Base-by-base conservation (phyloP, 2,113 vertebrate species). In the Phalacrocorax brasilianus region DNA sequence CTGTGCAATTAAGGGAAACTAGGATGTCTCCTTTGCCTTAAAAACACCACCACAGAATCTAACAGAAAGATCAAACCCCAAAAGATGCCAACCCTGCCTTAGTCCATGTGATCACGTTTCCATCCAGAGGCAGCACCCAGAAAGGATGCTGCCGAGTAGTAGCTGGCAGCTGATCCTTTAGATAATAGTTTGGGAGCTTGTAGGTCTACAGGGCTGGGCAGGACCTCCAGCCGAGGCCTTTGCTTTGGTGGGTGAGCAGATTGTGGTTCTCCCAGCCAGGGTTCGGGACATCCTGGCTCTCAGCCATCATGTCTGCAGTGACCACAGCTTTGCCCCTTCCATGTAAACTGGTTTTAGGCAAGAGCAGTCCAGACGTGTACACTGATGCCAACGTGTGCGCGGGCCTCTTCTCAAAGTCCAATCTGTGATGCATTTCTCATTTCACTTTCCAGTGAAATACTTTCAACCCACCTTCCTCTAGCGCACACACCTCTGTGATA, bases 21-120 rank as follows among this genome's bases (percentile, higher is more conserved):
- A 82, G 70, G 66, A 85, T 63, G 50, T 65, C 93, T 96, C 95
- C 73, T 95, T 92, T 95, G 95, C 92, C 91, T 95, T 97, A 97
- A 97, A 91, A 89, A 91, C 55, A 88, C 22, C 85, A 44, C 70
- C 23, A 18, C 40, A 66, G 81, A 83, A 71, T 50, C 88, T 38
- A 75, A 45, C 2, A 13, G 74, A 89, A 88, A 86, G 44, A 52
- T 32, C 14, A 35, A 59, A 50, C 42, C 86, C 91, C 71, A 38
- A 40, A 79, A 89, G 89, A 42, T 71, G 84, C 87, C 81, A 89
- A 79, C 78, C 87, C 94, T 94, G 97, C 96, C 96, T 96, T 95
- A 96, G 93, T 47, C 62, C 38, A 59, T 12, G 21, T 73, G 80
- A 15, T 56, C 86, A 58, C 4, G 8, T 94, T 87, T 85, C 91